Base-by-base conservation (phyloP, 2,888 invertebrate genomes). In the Trachelus troglodyta region DNA sequence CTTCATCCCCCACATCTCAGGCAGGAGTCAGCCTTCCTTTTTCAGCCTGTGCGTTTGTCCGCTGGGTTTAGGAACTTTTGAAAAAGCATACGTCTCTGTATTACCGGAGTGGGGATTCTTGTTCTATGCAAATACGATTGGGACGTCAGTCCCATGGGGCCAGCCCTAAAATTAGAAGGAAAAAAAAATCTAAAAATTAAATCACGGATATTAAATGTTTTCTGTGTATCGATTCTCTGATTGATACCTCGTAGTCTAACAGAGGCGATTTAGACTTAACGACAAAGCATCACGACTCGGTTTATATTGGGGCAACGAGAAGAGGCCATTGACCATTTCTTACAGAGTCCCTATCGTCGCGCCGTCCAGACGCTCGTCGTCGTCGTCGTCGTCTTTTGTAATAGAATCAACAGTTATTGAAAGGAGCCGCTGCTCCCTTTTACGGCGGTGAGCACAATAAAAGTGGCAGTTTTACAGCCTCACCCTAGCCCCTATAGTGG, bases 381-480 rank as follows among this genome's bases (percentile, higher is more conserved):
- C 37, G 40, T 4, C 37, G 40, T 40, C 40, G 40, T 40, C 40
- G 40, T 15, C 40, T 40, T 40, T 40, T 15, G 69, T 75, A 76
- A 76, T 77, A 73, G 77, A 78, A 78, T 80, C 79, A 80, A 76
- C 74, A 74, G 81, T 81, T 80, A 80, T 79, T 77, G 81, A 79
- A 79, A 79, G 37, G 75, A 75, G 71, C 40, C 77, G 73, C n/a
- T 76, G 40, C 69, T 74, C 75, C 69, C 74, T 75, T 82, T 79
- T 79, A 79, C 81, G 76, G 77, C 80, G 35, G 69, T 15, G 79
- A 76, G 79, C 69, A 82, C 83, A 83, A 83, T 82, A 86, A 86
- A 86, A 84, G 83, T 83, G 79, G 82, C 80, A 83, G 83, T 83
- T 85, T 84, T 83, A 83, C 79, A 85, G 80, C 84, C 84, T 73